Conservation (phyloP, 2,797 vertebrate genomes). For the Catostomus latipinnis region DNA sequence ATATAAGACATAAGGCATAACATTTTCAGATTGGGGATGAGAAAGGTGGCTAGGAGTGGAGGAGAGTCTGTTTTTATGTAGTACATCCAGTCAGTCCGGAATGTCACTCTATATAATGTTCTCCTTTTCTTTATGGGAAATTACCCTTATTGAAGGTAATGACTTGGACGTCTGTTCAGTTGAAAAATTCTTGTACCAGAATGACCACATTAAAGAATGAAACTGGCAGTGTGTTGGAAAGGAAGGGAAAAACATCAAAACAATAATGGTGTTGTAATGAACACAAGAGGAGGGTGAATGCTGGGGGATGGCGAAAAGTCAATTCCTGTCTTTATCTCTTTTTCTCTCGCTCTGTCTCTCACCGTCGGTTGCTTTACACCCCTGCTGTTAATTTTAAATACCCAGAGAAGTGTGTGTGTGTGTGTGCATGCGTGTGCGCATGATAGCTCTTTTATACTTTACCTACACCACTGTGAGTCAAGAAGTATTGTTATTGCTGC, state of each 20-base stretch:
- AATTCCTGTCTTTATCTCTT: constrained; percentile 60
- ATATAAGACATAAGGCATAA: neutral
- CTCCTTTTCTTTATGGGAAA: constrained; percentile 38
- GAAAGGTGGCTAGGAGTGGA: neutral
- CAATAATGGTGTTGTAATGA: constrained; percentile 56
- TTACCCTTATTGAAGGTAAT: constrained; percentile 59
- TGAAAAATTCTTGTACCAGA: constrained; percentile 44
- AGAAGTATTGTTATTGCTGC: constrained; percentile 41
- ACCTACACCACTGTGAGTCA: constrained; percentile 28
- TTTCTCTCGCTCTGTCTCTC: constrained; percentile 44
- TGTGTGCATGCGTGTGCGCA: neutral
- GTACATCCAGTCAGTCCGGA: neutral
- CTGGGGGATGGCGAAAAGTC: constrained; percentile 53
- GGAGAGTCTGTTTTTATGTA: constrained; percentile 4
- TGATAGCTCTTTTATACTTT: constrained; percentile 32
- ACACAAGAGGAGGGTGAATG: constrained; percentile 30
- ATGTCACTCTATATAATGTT: constrained; percentile 23
- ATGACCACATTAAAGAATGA: constrained; percentile 57
- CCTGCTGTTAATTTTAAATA: constrained; percentile 61
- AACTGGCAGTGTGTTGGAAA: constrained; percentile 41
- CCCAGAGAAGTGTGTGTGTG: constrained; percentile 39
- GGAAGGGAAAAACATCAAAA: constrained; percentile 42
- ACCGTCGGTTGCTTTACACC: constrained; percentile 35
- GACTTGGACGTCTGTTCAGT: constrained; percentile 50
- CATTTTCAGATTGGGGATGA: constrained; percentile 5